These are phyloP conservation scores for Pachypeltis micranthus DNA, from an alignment of 1,140 invertebrate genomes.

Conservation along the genomic window DNA sequence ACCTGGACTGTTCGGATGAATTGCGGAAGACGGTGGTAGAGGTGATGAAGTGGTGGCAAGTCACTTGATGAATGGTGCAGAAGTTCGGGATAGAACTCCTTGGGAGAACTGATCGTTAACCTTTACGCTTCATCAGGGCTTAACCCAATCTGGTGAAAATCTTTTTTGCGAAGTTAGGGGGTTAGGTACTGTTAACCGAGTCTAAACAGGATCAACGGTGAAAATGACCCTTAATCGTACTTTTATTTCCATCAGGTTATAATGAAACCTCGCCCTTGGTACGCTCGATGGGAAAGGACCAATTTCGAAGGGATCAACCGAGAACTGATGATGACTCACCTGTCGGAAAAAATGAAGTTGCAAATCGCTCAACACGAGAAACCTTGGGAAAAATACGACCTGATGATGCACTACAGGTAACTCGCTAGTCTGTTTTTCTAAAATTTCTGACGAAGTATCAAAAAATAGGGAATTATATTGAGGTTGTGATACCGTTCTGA, in stretches of 20 bases:
- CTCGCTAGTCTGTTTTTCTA: constrained; percentile 13
- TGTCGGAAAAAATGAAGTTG: constrained; percentile 45
- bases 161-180: too few species aligned
- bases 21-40: too few species aligned
- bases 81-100: too few species aligned
- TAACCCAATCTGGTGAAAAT: too few species aligned
- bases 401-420: constrained; percentile 86
- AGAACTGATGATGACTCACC: constrained; percentile 43
- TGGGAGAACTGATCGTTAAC: too few species aligned
- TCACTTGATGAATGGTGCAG: too few species aligned
- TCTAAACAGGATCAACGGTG: too few species aligned
- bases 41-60: too few species aligned
- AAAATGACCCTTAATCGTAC: too few species aligned
- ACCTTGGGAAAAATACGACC: constrained; percentile 83
- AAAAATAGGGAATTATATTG: not conserved
- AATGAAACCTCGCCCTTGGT: constrained; percentile 77
- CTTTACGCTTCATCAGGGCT: too few species aligned
- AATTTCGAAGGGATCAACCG: constrained; percentile 61
- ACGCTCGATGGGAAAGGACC: constrained; percentile 68
- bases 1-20: too few species aligned
- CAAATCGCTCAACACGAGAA: constrained; percentile 45
- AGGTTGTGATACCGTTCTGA: not conserved
- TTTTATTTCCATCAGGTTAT: constrained; percentile 44
- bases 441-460: not conserved
- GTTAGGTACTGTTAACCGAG: too few species aligned